These are phyloP conservation scores for Poeciliopsis infans DNA, from an alignment of 2,797 vertebrate species.

Conservation along the genomic window DNA sequence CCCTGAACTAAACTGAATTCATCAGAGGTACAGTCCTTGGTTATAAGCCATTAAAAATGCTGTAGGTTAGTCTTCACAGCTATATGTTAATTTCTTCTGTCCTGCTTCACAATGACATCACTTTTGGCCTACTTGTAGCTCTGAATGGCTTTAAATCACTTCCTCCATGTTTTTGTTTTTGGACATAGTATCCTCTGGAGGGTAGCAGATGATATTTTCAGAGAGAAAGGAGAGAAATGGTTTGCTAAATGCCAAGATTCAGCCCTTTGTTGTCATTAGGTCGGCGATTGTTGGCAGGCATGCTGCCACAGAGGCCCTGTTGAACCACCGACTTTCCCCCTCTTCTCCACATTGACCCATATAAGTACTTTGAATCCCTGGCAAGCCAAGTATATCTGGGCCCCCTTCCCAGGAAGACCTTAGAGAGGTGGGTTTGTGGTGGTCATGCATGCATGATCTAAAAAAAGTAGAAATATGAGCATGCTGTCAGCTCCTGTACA, in stretches of 20 bases:
- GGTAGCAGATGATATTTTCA: slow-evolving; percentile 50
- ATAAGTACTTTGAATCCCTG: slow-evolving; percentile 77
- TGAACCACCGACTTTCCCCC: slow-evolving; percentile 13
- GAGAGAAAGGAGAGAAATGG: slow-evolving; percentile 56
- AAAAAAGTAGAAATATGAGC: slow-evolving; percentile 39
- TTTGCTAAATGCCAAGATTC: slow-evolving; percentile 58
- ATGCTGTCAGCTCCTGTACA: slow-evolving; percentile 22
- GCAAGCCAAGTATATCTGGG: slow-evolving; percentile 70
- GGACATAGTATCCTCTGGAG: slow-evolving; percentile 37
- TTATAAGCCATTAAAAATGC: slow-evolving; percentile 21
- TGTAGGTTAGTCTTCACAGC: slow-evolving; percentile 17
- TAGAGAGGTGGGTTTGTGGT: slow-evolving; percentile 51
- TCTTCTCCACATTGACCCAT: slow-evolving; percentile 67
- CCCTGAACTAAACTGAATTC: slow-evolving; percentile 16
- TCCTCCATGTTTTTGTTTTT: slow-evolving; percentile 59
- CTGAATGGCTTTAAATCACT: slow-evolving; percentile 36
- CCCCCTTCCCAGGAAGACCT: slow-evolving; percentile 68
- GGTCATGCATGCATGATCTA: slow-evolving; percentile 32
- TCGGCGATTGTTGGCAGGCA: slow-evolving; percentile 47
- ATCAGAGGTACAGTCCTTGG: slow-evolving; percentile 7
- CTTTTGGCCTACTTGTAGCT: slow-evolving; percentile 45
- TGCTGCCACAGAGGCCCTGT: slow-evolving; percentile 41
- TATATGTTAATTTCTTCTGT: slow-evolving; percentile 52
- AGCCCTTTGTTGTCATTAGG: slow-evolving; percentile 52
- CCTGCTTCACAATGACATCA: slow-evolving; percentile 29